A percentile compares a stretch with the other conserved stretches of the same genome.
phyloP scores from a whole-genome alignment of 2,113 vertebrate genomes.

The Vulpes ferrilata region DNA sequence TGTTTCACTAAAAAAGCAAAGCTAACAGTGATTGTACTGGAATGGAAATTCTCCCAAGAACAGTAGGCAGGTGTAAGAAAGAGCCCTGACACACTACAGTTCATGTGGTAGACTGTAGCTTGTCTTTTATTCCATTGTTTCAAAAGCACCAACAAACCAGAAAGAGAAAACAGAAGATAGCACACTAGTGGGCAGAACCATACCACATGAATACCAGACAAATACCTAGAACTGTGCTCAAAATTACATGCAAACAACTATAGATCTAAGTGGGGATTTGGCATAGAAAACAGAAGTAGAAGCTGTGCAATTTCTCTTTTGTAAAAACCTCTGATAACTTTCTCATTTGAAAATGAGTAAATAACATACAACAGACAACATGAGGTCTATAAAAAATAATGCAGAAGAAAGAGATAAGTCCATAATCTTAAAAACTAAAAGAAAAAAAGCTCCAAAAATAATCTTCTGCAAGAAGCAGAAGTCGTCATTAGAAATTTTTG shows the following conservation, averaged over 20 bases:
- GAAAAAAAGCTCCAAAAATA: not conserved
- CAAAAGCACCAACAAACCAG: not conserved
- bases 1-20: not conserved
- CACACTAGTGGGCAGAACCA: not conserved
- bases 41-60: slow-evolving; percentile 18
- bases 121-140: not conserved
- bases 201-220: not conserved
- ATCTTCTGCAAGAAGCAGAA: not conserved
- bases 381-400: not conserved
- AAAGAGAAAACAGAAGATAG: not conserved
- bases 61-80: not conserved
- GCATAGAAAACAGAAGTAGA: not conserved
- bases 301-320: not conserved
- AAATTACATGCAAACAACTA: not conserved
- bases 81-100: not conserved
- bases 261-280: not conserved
- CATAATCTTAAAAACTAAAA: slow-evolving; percentile 35
- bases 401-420: not conserved
- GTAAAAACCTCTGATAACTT: not conserved
- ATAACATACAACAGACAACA: not conserved
- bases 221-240: slow-evolving; percentile 33
- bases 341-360: slow-evolving; percentile 42
- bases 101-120: not conserved
- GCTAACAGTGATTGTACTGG: not conserved
- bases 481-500: not conserved